Evolutionary conservation across 1,140 invertebrate species (phyloP).

Genomic region (Drosophila mayri): DNA sequence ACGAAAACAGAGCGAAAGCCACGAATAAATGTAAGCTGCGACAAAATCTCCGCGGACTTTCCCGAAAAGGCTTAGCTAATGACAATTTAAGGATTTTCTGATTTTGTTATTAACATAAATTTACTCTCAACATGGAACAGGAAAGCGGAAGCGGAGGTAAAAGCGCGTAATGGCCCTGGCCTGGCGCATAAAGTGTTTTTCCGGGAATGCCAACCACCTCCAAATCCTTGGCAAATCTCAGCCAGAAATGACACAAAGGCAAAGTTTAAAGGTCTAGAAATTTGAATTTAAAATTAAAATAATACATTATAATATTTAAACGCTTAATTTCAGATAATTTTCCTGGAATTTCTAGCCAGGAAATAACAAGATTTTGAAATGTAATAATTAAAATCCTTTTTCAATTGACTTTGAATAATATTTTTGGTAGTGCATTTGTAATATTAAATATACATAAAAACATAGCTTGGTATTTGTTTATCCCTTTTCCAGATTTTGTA

Average conservation of each 20-base stretch:
- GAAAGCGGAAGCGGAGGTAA: conserved; percentile 8
- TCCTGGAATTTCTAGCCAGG: not conserved
- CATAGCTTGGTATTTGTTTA: not conserved
- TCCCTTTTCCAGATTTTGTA: not conserved
- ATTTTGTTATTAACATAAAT: conserved; percentile 80
- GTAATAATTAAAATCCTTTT: not conserved
- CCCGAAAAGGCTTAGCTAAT: conserved; percentile 77
- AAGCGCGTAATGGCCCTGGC: conserved; percentile 36
- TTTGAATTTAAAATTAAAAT: not conserved
- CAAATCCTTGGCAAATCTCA: conserved; percentile 19
- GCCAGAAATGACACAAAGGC: conserved; percentile 1
- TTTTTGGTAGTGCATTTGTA: not conserved
- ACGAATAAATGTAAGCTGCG: conserved; percentile 15
- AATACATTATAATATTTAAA: not conserved
- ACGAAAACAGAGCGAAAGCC: not conserved
- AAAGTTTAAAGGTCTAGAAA: not conserved
- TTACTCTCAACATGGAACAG: conserved; percentile 44
- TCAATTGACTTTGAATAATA: not conserved
- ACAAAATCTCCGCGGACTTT: conserved; percentile 43
- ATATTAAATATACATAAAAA: not conserved
- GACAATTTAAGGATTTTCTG: conserved; percentile 82
- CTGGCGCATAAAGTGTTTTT: conserved; percentile 31
- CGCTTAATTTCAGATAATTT: too few relatives aligned
- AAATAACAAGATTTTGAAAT: not conserved
- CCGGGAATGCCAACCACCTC: too few relatives aligned